Conservation (phyloP, 2,113 vertebrate species). For the Phylloscopus trochilus region DNA sequence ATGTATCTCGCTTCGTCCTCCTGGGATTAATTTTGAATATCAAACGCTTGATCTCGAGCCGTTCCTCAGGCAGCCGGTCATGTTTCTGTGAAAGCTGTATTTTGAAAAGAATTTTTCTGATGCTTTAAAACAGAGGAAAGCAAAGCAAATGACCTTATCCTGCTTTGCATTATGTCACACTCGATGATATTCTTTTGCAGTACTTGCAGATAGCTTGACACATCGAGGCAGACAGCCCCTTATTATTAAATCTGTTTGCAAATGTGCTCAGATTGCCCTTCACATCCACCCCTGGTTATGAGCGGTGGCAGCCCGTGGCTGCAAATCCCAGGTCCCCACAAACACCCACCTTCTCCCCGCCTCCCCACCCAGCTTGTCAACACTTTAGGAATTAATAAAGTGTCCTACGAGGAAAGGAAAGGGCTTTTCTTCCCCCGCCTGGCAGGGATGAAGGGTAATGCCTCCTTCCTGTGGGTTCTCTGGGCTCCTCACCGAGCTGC, state of each 20-base stretch:
- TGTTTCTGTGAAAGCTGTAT: slow-evolving; percentile 33
- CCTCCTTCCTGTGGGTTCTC: not conserved
- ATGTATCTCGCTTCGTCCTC: not conserved
- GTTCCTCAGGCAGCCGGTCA: slow-evolving; percentile 28
- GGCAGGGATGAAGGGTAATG: not conserved
- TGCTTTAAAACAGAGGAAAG: slow-evolving; percentile 41
- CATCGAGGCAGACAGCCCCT: slow-evolving; percentile 56
- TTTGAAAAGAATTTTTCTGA: slow-evolving; percentile 40
- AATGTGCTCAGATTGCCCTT: slow-evolving; percentile 52
- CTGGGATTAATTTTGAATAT: slow-evolving; percentile 52
- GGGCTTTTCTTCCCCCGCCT: not conserved
- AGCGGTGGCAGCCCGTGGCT: slow-evolving; percentile 26
- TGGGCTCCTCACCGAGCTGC: rapidly evolving
- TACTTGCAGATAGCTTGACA: slow-evolving; percentile 49
- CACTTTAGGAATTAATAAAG: not conserved
- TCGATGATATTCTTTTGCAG: slow-evolving; percentile 34
- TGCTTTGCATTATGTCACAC: slow-evolving; percentile 36
- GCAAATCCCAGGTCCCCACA: not conserved
- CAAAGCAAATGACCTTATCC: slow-evolving; percentile 62
- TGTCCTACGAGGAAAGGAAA: not conserved
- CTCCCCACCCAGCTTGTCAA: not conserved
- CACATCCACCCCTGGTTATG: slow-evolving; percentile 37
- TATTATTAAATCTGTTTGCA: slow-evolving; percentile 74
- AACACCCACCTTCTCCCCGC: not conserved
- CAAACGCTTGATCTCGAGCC: slow-evolving; percentile 21